Percentiles rank a stretch among this genome's conserved stretches.
Conservation (phyloP, 2,888 invertebrate species). For the Crossocerus cetratus region DNA sequence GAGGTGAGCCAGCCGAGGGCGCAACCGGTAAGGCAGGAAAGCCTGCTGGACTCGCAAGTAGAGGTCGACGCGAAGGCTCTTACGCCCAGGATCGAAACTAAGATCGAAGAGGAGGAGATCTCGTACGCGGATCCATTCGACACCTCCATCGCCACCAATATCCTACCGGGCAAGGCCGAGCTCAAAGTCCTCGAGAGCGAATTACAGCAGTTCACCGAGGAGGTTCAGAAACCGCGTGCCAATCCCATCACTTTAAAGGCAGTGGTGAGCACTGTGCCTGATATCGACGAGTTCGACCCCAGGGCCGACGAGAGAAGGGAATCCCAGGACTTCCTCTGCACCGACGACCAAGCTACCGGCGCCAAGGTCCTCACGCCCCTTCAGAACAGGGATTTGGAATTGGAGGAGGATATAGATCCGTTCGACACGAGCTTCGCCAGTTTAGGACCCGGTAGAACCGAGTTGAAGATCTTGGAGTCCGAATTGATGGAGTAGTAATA, state of each 20-base stretch:
- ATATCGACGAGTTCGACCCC: slow-evolving; percentile 79
- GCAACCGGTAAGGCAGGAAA: slow-evolving; percentile 61
- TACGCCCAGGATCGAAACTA: slow-evolving; percentile 80
- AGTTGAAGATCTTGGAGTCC: slow-evolving; percentile 87
- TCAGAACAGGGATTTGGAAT: slow-evolving; percentile 70
- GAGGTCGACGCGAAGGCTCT: slow-evolving; percentile 85
- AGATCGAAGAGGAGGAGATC: slow-evolving; percentile 74
- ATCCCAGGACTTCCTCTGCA: slow-evolving; percentile 76
- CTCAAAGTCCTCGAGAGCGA: slow-evolving; percentile 87
- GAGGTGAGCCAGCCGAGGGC: slow-evolving; percentile 14
- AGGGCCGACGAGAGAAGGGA: slow-evolving; percentile 74
- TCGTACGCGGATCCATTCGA: slow-evolving; percentile 89
- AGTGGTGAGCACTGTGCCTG: slow-evolving; percentile 42
- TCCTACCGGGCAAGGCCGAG: slow-evolving; percentile 88
- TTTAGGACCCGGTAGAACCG: slow-evolving; percentile 86
- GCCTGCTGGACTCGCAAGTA: slow-evolving; percentile 79
- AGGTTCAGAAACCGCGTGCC: slow-evolving; percentile 62
- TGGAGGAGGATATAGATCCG: slow-evolving; percentile 83
- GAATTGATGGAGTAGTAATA: slow-evolving; percentile 80
- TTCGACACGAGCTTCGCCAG: slow-evolving; percentile 90
- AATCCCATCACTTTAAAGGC: slow-evolving; percentile 59
- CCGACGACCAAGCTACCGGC: slow-evolving; percentile 79
- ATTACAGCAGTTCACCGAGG: slow-evolving; percentile 80
- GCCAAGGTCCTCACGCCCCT: slow-evolving; percentile 75
- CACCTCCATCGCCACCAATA: slow-evolving; percentile 88